phyloP scores from a whole-genome alignment of 2,797 vertebrate species.

The Bufotes viridis region DNA sequence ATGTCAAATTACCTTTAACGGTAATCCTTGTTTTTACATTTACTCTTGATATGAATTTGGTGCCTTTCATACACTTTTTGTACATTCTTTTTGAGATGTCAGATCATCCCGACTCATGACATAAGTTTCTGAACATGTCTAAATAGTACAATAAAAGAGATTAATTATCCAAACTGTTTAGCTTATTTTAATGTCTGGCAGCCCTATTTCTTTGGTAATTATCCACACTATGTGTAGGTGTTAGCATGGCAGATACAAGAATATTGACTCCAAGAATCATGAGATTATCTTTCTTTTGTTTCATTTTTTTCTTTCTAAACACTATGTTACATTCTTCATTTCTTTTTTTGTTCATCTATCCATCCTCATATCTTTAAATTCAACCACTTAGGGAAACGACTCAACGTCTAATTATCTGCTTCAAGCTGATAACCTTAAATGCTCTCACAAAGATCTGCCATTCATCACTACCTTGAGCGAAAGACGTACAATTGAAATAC shows the following conservation, averaged over 20 bases:
- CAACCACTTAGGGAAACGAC: conserved; percentile 25
- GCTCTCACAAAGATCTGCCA: conserved; percentile 36
- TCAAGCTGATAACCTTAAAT: conserved; percentile 52
- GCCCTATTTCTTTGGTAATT: conserved; percentile 9
- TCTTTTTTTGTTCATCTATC: conserved; percentile 11
- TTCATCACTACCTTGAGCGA: conserved; percentile 42
- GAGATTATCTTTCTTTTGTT: conserved; percentile 28
- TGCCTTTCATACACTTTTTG: not conserved
- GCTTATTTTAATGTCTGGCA: not conserved
- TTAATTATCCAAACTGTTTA: conserved; percentile 10
- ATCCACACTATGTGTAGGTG: conserved; percentile 2
- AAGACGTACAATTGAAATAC: conserved; percentile 52
- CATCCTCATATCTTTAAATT: conserved; percentile 43
- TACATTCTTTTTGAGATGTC: not conserved
- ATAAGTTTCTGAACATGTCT: not conserved
- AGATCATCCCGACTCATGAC: not conserved
- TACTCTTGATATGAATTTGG: not conserved
- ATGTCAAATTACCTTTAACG: not conserved
- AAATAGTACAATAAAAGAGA: not conserved
- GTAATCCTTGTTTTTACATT: not conserved
- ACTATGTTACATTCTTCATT: not conserved
- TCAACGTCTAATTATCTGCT: conserved; percentile 48
- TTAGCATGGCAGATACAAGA: conserved; percentile 27
- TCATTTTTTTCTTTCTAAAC: not conserved
- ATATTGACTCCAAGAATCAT: conserved; percentile 3